A percentile compares a stretch with the other conserved stretches of the same genome.
Conservation (phyloP, 2,797 vertebrate species). For the Microhierax caerulescens region DNA sequence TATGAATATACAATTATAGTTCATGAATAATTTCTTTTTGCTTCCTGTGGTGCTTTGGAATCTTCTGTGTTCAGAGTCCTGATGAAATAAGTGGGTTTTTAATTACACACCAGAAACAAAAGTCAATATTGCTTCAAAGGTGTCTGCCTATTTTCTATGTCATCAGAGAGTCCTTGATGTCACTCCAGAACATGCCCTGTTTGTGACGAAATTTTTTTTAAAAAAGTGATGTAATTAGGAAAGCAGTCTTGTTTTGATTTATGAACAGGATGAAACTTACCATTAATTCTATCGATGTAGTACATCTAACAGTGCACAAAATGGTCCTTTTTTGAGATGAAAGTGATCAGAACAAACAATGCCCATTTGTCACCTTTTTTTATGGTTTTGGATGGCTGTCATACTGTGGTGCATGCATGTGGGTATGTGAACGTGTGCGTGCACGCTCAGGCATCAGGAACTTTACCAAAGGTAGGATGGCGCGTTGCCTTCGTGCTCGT, state of each 20-base stretch:
- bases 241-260: not conserved
- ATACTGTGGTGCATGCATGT: accelerated
- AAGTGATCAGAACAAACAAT: not conserved
- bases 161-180: not conserved
- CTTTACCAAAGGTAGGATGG: not conserved
- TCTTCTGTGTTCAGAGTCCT: not conserved
- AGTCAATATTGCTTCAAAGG: not conserved
- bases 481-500: not conserved
- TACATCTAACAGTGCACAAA: not conserved
- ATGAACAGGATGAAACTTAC: not conserved
- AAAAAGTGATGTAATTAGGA: not conserved
- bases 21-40: not conserved
- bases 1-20: not conserved
- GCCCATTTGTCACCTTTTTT: accelerated
- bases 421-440: not conserved
- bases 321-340: not conserved
- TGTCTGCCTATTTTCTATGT: not conserved
- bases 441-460: not conserved
- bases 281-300: not conserved
- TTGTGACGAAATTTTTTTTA: not conserved
- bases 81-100: not conserved
- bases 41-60: not conserved
- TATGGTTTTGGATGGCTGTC: not conserved
- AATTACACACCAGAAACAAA: not conserved
- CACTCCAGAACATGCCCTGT: not conserved